Base-by-base conservation (phyloP, 2,888 invertebrate species). In the Lepidocyrtinus sp. region DNA sequence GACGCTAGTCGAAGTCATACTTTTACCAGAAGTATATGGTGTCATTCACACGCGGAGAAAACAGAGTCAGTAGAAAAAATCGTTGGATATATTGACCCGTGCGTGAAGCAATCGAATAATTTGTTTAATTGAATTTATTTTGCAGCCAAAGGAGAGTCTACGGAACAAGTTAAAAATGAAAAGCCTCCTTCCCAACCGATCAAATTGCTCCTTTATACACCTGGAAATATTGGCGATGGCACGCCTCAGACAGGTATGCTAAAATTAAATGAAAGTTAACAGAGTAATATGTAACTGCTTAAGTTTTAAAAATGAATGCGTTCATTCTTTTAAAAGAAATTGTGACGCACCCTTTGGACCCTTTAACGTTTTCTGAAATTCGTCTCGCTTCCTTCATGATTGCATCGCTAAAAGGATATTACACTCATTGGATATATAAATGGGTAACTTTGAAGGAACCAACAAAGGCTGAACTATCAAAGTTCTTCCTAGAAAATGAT, bases 261-360 rank as follows among this genome's bases (percentile, higher is more conserved):
- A 36, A 36, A 12, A 36, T 36, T 7, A 36, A 12, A 36, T 36
- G 36, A 36, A n/a, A n/a, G n/a, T n/a, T n/a, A n/a, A n/a, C n/a
- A n/a, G n/a, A n/a, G n/a, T n/a, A n/a, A n/a, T n/a, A n/a, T n/a
- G n/a, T 36, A 12, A 12, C 36, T 5, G 36, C 36, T n/a, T 50
- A 17, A 7, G 12, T 50, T 50, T 12, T n/a, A 50, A 50, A 50
- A n/a, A 50, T 17, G 15, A 12, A 12, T 50, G 5, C 12, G 5
- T 36, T 36, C 36, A 36, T 3, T 55, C 19, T 62, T 9, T 21
- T 17, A 3, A 27, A 24, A 70, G 59, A 70, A 70, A 70, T 70
- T 26, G 27, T 55, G 24, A 24, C 17, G 3, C 74, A 81, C 62
- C 81, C 81, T 1, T 25, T 81, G 71, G 75, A 81, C 22, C 75